A percentile compares a stretch with the other conserved stretches of the same genome.
phyloP scores from a whole-genome alignment of 2,113 vertebrate genomes.

The Coturnix japonica region DNA sequence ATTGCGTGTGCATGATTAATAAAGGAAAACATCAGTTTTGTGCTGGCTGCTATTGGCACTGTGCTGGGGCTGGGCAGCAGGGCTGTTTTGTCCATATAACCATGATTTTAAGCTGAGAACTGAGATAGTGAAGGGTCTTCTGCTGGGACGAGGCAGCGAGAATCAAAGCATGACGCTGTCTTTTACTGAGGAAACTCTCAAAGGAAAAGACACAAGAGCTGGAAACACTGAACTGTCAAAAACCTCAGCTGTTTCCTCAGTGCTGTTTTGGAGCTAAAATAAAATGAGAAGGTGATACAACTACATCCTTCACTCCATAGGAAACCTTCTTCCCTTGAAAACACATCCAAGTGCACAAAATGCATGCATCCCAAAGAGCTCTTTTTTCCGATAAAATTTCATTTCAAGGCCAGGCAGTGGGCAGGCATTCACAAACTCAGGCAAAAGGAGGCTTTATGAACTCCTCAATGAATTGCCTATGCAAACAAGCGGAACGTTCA shows the following conservation, averaged over 20 bases:
- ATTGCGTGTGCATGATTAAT: constrained; percentile 61
- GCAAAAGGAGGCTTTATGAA: constrained; percentile 20
- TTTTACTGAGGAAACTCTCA: not conserved
- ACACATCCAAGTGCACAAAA: not conserved
- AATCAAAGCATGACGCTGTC: not conserved
- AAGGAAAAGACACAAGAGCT: not conserved
- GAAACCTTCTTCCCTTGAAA: constrained; percentile 1
- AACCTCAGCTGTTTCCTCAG: not conserved
- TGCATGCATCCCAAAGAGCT: not conserved
- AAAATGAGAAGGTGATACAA: not conserved
- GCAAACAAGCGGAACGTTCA: constrained; percentile 26
- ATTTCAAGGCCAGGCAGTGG: not conserved
- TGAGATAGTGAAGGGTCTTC: not conserved
- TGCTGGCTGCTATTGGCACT: not conserved
- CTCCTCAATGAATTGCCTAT: constrained; percentile 2
- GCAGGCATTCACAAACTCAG: constrained; percentile 10
- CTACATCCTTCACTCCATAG: not conserved
- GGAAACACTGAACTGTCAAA: not conserved
- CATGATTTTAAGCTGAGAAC: not conserved
- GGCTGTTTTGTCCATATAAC: not conserved
- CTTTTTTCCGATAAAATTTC: not conserved
- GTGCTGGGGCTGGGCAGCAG: not conserved
- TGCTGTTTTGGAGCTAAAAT: not conserved
- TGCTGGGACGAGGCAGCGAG: not conserved
- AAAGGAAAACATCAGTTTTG: constrained; percentile 28